A percentile compares a stretch with the other conserved stretches of the same genome.
Evolutionary conservation across 2,113 vertebrate species (phyloP).

Genomic region (Oxygymnocypris stewartii): DNA sequence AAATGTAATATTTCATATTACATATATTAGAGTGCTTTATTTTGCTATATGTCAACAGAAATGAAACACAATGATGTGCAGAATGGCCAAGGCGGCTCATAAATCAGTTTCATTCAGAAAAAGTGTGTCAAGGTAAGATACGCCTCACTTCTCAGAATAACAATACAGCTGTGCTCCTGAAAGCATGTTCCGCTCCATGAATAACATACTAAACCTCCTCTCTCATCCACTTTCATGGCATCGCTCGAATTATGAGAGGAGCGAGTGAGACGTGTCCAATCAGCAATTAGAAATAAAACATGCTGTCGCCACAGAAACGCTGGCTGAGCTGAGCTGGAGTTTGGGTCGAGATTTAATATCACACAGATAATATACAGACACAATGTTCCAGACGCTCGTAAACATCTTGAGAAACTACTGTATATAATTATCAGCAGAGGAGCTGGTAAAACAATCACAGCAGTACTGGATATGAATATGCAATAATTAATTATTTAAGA

Average conservation of each 20-base stretch:
- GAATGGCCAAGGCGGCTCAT: neutral
- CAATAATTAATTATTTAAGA: too few relatives aligned
- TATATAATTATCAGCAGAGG: neutral
- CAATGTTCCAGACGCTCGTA: neutral
- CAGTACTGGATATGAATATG: neutral
- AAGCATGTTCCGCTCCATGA: neutral
- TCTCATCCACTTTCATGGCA: slow-evolving; percentile 2
- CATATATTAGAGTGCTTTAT: neutral
- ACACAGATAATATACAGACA: slow-evolving; percentile 58
- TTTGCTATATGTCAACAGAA: neutral
- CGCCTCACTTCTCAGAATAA: slow-evolving; percentile 1
- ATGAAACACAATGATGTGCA: neutral
- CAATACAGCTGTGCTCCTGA: neutral
- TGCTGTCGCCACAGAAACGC: slow-evolving; percentile 65
- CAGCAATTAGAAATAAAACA: slow-evolving; percentile 62
- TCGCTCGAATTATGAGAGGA: slow-evolving; percentile 64
- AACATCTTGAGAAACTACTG: neutral
- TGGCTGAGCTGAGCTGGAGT: slow-evolving; percentile 19
- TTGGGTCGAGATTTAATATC: slow-evolving; percentile 63
- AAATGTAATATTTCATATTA: neutral
- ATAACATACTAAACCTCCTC: neutral
- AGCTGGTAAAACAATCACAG: neutral
- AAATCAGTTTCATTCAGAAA: neutral
- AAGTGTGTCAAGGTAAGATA: slow-evolving; percentile 25
- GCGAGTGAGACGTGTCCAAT: slow-evolving; percentile 59